These are phyloP conservation scores for Psilopsiagon aurifrons DNA, from an alignment of 2,113 vertebrate genomes.

Conservation along the genomic window DNA sequence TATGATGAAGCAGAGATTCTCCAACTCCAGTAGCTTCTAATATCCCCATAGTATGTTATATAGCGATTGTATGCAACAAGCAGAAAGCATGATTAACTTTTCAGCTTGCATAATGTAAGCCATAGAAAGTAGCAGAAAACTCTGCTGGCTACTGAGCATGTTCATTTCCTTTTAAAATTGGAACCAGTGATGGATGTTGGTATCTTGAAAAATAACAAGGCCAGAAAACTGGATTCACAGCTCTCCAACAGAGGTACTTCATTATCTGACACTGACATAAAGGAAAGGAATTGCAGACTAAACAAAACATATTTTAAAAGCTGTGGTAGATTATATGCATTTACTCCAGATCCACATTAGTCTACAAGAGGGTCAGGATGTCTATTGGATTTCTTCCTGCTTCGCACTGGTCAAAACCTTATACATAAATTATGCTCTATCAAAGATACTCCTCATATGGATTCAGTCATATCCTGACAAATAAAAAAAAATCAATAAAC, in stretches of 20 bases:
- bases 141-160: not conserved
- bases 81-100: slow-evolving; percentile 42
- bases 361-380: not conserved
- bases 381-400: not conserved
- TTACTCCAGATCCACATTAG: not conserved
- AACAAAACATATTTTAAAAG: not conserved
- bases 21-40: not conserved
- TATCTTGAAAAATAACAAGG: slow-evolving; percentile 12
- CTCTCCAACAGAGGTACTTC: not conserved
- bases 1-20: not conserved
- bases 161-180: not conserved
- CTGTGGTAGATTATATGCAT: not conserved
- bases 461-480: not conserved
- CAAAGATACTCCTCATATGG: not conserved
- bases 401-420: not conserved
- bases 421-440: not conserved
- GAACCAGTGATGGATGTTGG: not conserved
- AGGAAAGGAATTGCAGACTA: not conserved
- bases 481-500: not conserved
- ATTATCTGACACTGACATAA: not conserved
- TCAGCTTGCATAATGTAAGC: not conserved
- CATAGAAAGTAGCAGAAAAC: not conserved
- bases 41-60: not conserved
- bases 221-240: not conserved
- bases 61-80: not conserved